Conservation (phyloP, 2,888 invertebrate genomes). For the Hyles lineata region DNA sequence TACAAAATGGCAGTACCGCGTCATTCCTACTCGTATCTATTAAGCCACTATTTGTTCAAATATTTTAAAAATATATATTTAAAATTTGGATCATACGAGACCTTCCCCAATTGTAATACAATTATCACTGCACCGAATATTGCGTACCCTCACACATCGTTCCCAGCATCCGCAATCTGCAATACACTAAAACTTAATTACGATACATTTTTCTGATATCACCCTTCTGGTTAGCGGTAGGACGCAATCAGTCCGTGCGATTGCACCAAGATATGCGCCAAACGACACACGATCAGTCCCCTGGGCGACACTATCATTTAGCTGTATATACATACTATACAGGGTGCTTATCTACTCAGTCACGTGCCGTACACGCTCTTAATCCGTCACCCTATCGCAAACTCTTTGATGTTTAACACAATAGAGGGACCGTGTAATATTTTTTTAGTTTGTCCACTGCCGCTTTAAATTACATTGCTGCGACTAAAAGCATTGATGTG, state of each 20-base stretch:
- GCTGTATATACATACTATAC: conserved; percentile 30
- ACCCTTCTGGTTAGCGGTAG: not conserved
- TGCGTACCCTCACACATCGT: not conserved
- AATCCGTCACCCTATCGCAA: conserved; percentile 72
- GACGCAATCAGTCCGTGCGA: conserved; percentile 15
- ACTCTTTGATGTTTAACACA: conserved; percentile 73
- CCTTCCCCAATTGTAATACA: not conserved
- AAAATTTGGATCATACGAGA: too few species aligned
- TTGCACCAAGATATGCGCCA: conserved; percentile 8
- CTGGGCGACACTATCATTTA: conserved; percentile 30
- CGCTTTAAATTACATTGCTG: conserved; percentile 5
- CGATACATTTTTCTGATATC: not conserved
- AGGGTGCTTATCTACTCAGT: conserved; percentile 58
- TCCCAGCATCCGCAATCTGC: not conserved
- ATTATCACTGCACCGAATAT: not conserved
- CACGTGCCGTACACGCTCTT: conserved; percentile 75
- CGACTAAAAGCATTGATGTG: conserved; percentile 16
- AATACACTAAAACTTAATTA: not conserved
- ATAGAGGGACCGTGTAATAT: conserved; percentile 51
- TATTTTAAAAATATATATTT: too few species aligned
- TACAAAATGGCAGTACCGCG: too few species aligned
- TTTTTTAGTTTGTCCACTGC: conserved; percentile 44
- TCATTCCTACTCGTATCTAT: too few species aligned
- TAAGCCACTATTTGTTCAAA: too few species aligned
- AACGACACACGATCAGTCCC: conserved; percentile 34